Base-by-base conservation (phyloP, 2,888 invertebrate genomes). In the Dascillus cervinus region DNA sequence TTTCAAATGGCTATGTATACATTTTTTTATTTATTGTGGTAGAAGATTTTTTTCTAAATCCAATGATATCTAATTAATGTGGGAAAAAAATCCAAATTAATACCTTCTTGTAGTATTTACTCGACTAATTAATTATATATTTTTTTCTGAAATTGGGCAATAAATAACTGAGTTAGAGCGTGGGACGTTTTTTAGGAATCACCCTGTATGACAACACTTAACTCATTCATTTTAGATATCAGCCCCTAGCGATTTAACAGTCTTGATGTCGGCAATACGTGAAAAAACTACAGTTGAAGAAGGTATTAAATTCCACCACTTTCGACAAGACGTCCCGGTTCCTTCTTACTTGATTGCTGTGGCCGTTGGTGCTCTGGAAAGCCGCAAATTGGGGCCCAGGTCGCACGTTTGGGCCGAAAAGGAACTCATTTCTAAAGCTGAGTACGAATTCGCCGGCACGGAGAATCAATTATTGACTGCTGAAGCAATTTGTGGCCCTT, bases 331-430 rank as follows among this genome's bases (percentile, higher is more conserved):
- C 4, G 77, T 92, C 28, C 87, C 90, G 1, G 79, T 95, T 47
- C 92, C 92, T 0, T 78, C 88, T 0, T 96, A 96, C 56, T 68
- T 96, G 29, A 72, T 95, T 25, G 94, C 95, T 0, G 75, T 96
- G 32, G 95, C 87, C 1, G 84, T 84, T 11, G 96, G 92, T 0
- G 79, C 76, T 23, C 58, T 96, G 37, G 86, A 84, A 46, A 77
- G 74, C 0, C 75, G 80, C 43, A 64, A 72, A 28, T 68, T 94
- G 24, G 90, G 92, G 3, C 82, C 85, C 0, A 76, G 89, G 43
- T 82, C 84, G 0, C 73, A 73, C 50, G 89, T 96, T 1, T 96
- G 95, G 95, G 79, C 88, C 0, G 95, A 96, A 60, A 78, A 81
- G 47, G 84, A 82, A 39, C 72, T 84, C 38, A 75, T 95, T 0